phyloP scores from a whole-genome alignment of 2,113 vertebrate species.

The Felis catus region DNA sequence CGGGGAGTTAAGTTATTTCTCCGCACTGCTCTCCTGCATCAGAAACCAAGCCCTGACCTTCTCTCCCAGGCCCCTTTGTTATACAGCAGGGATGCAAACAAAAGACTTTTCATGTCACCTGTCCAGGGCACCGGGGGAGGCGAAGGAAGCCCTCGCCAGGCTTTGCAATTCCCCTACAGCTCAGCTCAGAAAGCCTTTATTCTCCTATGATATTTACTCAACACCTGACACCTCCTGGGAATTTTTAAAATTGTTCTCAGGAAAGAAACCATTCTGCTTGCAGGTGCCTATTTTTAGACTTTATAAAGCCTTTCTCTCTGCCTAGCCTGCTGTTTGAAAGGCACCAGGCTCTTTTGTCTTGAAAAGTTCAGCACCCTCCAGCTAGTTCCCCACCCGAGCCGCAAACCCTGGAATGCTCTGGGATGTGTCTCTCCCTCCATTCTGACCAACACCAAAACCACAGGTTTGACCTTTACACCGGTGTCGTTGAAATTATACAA shows the following conservation, averaged over 20 bases:
- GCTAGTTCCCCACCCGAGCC: neutral
- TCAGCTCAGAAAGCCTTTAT: neutral
- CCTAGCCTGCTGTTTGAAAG: conserved; percentile 41
- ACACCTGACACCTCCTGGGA: conserved; percentile 61
- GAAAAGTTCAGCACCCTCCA: conserved; percentile 46
- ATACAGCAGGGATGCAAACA: conserved; percentile 6
- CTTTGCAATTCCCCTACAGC: neutral
- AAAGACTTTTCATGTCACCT: conserved; percentile 30
- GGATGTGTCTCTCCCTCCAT: neutral
- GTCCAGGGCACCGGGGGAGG: neutral
- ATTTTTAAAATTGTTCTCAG: conserved; percentile 57
- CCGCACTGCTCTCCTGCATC: neutral
- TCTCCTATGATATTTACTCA: conserved; percentile 13
- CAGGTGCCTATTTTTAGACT: conserved; percentile 70
- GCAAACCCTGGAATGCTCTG: neutral
- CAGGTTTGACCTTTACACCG: conserved; percentile 40
- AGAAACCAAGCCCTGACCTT: conserved; percentile 33
- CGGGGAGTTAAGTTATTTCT: neutral
- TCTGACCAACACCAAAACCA: neutral
- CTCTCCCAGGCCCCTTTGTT: neutral
- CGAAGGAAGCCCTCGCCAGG: neutral
- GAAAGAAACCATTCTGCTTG: conserved; percentile 54
- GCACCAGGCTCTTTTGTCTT: conserved; percentile 53
- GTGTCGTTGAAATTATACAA: neutral
- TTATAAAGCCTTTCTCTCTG: conserved; percentile 43